phyloP scores from a whole-genome alignment of 2,888 invertebrate genomes.

The Clepsis dumicolana region DNA sequence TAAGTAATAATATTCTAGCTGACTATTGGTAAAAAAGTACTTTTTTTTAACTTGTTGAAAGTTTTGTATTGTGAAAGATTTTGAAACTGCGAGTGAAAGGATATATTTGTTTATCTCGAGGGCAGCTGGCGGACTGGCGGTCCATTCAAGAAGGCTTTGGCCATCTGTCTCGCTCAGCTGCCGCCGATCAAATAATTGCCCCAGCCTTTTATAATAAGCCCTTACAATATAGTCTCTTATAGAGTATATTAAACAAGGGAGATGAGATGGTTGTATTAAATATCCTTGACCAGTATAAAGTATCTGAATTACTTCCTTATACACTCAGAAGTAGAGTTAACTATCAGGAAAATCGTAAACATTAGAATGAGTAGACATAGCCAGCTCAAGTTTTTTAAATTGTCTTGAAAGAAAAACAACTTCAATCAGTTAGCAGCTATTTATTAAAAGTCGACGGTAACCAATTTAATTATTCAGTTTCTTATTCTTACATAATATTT shows the following conservation, averaged over 20 bases:
- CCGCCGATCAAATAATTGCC: constrained; percentile 27
- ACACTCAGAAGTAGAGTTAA: no score
- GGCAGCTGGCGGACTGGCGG: constrained; percentile 13
- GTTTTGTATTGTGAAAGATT: background rate
- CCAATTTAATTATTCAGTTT: no score
- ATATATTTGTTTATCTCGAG: constrained; percentile 14
- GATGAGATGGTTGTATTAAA: background rate
- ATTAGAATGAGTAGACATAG: no score
- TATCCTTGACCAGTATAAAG: background rate
- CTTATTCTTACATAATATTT: no score
- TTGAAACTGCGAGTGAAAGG: constrained; percentile 6
- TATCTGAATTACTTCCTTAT: background rate
- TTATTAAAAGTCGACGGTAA: no score
- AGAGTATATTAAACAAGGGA: background rate
- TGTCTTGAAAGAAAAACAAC: background rate
- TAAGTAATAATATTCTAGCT: no score
- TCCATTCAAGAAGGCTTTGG: constrained; percentile 6
- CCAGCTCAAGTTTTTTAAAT: no score
- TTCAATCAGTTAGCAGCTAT: background rate
- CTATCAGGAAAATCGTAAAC: no score
- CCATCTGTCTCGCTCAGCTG: constrained; percentile 25
- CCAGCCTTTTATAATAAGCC: background rate
- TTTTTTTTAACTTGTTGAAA: background rate
- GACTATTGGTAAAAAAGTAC: no score
- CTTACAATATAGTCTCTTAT: background rate